Conservation (phyloP, 2,888 invertebrate genomes). For the Dendrolimus houi region DNA sequence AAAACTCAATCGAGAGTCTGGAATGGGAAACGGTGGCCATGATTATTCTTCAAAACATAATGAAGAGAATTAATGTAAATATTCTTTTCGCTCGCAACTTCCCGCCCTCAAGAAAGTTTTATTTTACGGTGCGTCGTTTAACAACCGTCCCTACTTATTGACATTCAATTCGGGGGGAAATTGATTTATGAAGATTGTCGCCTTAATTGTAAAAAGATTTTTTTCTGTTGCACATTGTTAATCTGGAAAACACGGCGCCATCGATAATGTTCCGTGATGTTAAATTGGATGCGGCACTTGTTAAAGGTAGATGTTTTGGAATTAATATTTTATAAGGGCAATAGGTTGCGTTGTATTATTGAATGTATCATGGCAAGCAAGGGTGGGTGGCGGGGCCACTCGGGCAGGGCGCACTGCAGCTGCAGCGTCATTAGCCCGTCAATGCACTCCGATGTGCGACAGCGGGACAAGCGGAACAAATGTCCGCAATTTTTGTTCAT, state of each 20-base stretch:
- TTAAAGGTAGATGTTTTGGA: constrained; percentile 5
- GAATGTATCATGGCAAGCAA: constrained; percentile 40
- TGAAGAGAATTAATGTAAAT: constrained; percentile 78
- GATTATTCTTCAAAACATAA: constrained; percentile 78
- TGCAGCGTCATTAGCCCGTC: constrained; percentile 53
- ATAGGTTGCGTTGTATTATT: constrained; percentile 57
- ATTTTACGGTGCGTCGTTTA: constrained; percentile 74
- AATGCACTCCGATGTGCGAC: constrained; percentile 17
- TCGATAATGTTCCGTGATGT: constrained; percentile 9
- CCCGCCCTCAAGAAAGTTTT: constrained; percentile 74
- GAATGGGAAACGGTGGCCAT: constrained; percentile 67
- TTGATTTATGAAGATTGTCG: constrained; percentile 76
- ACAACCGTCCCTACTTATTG: constrained; percentile 75
- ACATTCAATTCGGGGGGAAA: constrained; percentile 76
- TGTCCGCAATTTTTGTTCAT: constrained; percentile 42
- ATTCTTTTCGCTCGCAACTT: constrained; percentile 72
- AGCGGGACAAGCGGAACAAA: constrained; percentile 58
- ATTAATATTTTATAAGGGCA: constrained; percentile 20
- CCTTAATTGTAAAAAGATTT: constrained; percentile 70
- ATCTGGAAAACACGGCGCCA: constrained; percentile 15
- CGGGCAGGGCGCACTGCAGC: constrained; percentile 39
- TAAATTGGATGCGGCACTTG: constrained; percentile 4
- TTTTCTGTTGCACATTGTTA: constrained; percentile 29
- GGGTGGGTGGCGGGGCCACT: constrained; percentile 5
- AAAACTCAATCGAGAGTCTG: constrained; percentile 72